A percentile compares a stretch with the other conserved stretches of the same genome.
Evolutionary conservation across 2,797 vertebrate species (phyloP).

Genomic region (Ambastaia sidthimunki): DNA sequence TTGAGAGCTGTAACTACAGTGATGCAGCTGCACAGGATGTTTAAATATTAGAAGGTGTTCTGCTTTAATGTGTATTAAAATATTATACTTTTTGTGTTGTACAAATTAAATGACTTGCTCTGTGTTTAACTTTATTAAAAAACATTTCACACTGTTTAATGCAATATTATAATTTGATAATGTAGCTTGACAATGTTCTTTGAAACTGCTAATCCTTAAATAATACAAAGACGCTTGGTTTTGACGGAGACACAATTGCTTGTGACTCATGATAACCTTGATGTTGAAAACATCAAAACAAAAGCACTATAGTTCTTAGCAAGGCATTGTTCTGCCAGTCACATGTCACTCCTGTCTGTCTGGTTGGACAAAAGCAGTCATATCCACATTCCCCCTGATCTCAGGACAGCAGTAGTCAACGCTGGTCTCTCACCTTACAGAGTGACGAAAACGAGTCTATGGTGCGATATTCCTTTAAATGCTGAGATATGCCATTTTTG

Average conservation of each 20-base stretch:
- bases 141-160: neutral
- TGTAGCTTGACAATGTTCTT: neutral
- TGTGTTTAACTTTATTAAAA: neutral
- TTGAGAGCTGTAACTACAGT: neutral
- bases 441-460: slow-evolving; percentile 54
- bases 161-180: neutral
- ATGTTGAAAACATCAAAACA: neutral
- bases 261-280: neutral
- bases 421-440: neutral
- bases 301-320: slow-evolving; percentile 3
- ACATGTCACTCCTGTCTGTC: slow-evolving; percentile 4
- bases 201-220: slow-evolving; percentile 18
- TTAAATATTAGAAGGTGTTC: neutral
- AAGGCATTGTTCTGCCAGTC: neutral
- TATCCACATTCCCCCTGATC: slow-evolving; percentile 18
- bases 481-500: slow-evolving; percentile 68
- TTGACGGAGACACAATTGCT: slow-evolving; percentile 1
- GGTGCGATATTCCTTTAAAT: slow-evolving; percentile 67
- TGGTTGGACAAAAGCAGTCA: slow-evolving; percentile 5
- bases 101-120: neutral
- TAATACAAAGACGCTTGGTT: slow-evolving; percentile 4
- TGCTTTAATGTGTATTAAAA: slow-evolving; percentile 3
- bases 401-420: slow-evolving; percentile 8
- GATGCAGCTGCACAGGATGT: neutral
- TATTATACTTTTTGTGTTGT: slow-evolving; percentile 18